Evolutionary conservation across 1,140 invertebrate species (phyloP), one percentile per base, ranked within the genome.

Genomic region (Marisa cornuarietis): DNA sequence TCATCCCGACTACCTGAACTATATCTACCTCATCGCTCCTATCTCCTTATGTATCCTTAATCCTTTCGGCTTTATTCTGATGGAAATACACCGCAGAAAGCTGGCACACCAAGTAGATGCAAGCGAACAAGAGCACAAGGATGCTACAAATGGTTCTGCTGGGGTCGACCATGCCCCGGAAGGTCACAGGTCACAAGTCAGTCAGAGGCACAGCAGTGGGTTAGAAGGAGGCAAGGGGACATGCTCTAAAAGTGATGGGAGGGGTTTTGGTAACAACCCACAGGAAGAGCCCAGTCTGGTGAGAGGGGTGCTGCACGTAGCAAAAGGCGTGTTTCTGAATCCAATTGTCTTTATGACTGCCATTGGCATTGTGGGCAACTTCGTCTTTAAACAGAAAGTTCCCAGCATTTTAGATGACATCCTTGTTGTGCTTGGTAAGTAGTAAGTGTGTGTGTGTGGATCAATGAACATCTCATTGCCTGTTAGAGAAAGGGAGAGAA

Each of bases 291-390:
- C 7, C 73, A 73, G 54, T n/a, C 58, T 76, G 54, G 66, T 63
- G 58, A 42, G 22, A 22, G 77, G 85, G 9, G 42, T 79, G 26
- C 78, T 85, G 72, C 80, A 87, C 73, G 86, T 92, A 11, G 13
- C 91, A 4, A 95, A 94, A 90, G 95, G 95, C 16, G 94, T 98
- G 69, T 92, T 95, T 71, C 92, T 94, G 4, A 99, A 99, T 92
- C 98, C 98, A 1, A 93, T 99, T 74, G 93, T 99, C 20, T 93
- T 97, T 20, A 98, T 98, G 96, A 98, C 97, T 2, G 90, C 96
- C n/a, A 89, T 98, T 24, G 97, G 97, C 3, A 95, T 99, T 14
- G 89, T 94, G 75, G 96, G 96, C 22, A 98, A 98, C 91, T 92
- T 97, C 78, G 88, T 94, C 16, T 97, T 97, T 88, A 93, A 93